Base-by-base conservation (phyloP, 2,113 vertebrate species). In the Scophthalmus maximus region DNA sequence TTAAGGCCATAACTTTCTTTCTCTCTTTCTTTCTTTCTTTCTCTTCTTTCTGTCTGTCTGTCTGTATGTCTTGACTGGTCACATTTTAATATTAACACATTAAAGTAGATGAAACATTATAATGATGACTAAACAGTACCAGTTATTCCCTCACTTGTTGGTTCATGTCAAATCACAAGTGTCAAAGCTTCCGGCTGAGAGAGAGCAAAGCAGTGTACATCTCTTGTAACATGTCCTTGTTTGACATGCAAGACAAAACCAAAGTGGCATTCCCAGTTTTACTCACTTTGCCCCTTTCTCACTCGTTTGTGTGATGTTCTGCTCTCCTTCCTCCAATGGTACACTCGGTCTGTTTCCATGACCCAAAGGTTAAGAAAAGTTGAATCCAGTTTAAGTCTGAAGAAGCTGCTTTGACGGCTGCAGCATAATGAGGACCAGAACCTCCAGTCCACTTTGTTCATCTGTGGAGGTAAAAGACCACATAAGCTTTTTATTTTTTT, bases 361-460 rank as follows among this genome's bases (percentile, higher is more conserved):
- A 50, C 59, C 47, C 23, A 55, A 47, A 70, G 59, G 65, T 77
- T 78, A 65, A 69, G n/a, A 64, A 34, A 57, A 61, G 40, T 30
- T 73, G 40, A 68, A 67, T 65, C 32, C 44, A 40, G 58, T 74
- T 81, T 74, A 55, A n/a, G 65, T 40, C 32, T 44, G 42, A 73
- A 36, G 52, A 40, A 47, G 62, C 25, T 51, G 62, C 32, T 76
- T 58, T 67, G 72, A 68, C 59, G 56, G 57, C 63, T 56, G 47
- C 73, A 77, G 76, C 44, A 71, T 70, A 75, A 70, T 53, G 68
- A 58, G 65, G 32, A 65, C 44, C 29, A 26, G 51, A 60, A 65
- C 67, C 64, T 51, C 3, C 52, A 14, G 63, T 5, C 27, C 51
- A 50, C 38, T 53, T 55, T 15, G 14, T 57, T 23, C 42, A 32